These are phyloP conservation scores for Psilanteris sp. DNA, from an alignment of 1,140 invertebrate genomes.

Conservation along the genomic window DNA sequence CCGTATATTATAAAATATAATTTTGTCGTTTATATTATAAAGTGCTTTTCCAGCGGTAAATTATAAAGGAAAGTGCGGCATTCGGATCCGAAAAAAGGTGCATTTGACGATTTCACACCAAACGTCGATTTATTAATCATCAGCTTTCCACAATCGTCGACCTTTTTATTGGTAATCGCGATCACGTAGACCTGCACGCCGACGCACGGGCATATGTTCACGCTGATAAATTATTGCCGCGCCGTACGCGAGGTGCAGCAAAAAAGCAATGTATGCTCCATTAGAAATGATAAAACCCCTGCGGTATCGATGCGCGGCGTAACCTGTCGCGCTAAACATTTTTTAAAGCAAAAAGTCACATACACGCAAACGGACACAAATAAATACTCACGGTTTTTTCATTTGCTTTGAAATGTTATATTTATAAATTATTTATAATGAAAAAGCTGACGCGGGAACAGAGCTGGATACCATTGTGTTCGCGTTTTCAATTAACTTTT, in stretches of 20 bases:
- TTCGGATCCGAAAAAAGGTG: constrained; percentile 16
- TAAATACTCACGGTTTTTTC: constrained; percentile 35
- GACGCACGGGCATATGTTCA: constrained; percentile 62
- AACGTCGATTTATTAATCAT: constrained; percentile 42
- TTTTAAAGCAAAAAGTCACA: constrained; percentile 20
- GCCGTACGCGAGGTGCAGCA: constrained; percentile 32
- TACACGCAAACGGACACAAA: constrained; percentile 24
- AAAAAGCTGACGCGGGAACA: constrained; percentile 17
- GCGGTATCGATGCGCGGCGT: constrained; percentile 44
- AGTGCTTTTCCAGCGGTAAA: no score
- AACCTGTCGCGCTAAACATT: constrained; percentile 31
- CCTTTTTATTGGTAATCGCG: constrained; percentile 49
- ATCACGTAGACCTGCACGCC: constrained; percentile 48
- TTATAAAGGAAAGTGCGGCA: no score
- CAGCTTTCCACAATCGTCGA: constrained; percentile 42
- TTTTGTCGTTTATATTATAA: no score
- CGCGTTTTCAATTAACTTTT: constrained; percentile 11
- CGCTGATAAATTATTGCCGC: constrained; percentile 67
- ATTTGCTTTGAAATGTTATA: constrained; percentile 35
- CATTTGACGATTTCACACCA: constrained; percentile 47
- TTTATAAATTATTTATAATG: constrained; percentile 53
- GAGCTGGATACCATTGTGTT: constrained; percentile 11
- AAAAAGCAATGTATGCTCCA: constrained; percentile 61
- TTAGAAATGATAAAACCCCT: constrained; percentile 71
- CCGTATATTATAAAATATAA: no score